phyloP scores from a whole-genome alignment of 1,140 invertebrate genomes.

The Drosophila jambulina region DNA sequence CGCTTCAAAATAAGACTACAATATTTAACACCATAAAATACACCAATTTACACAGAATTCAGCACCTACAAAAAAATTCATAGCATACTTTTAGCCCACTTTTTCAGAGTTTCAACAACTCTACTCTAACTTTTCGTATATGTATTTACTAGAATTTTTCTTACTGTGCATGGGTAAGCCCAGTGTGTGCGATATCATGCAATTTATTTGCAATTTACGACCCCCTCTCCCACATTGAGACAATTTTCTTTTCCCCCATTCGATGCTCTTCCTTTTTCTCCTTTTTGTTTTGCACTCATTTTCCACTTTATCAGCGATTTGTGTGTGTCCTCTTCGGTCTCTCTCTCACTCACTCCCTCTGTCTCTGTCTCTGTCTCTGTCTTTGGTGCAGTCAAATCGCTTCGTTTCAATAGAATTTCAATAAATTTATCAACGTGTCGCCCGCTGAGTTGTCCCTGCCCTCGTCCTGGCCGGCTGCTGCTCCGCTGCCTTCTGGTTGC shows the following conservation, averaged over 20 bases:
- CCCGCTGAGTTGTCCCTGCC: conserved; percentile 32
- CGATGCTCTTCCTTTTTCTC: not conserved
- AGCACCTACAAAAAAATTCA: not conserved
- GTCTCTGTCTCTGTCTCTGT: not conserved
- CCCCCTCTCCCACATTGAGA: conserved; percentile 20
- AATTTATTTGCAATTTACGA: conserved; percentile 65
- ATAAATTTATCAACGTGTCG: conserved; percentile 80
- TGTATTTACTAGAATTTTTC: not conserved
- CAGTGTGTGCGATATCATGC: conserved; percentile 35
- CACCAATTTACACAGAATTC: not conserved
- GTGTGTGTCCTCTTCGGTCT: conserved; percentile 7
- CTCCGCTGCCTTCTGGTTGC: conserved; percentile 2
- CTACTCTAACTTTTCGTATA: too few relatives aligned
- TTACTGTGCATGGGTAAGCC: not conserved
- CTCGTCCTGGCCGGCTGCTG: conserved; percentile 1
- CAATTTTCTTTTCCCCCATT: conserved; percentile 21
- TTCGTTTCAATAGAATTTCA: conserved; percentile 83
- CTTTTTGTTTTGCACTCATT: conserved; percentile 68
- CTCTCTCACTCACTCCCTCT: not conserved
- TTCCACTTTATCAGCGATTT: conserved; percentile 82
- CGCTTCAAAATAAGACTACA: too few relatives aligned
- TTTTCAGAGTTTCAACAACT: too few relatives aligned
- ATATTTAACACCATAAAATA: too few relatives aligned
- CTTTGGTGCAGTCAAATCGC: conserved; percentile 73
- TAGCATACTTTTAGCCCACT: not conserved